Evolutionary conservation across 2,113 vertebrate genomes (phyloP), one percentile per base, ranked within the genome.

Genomic region (Euleptes europaea): DNA sequence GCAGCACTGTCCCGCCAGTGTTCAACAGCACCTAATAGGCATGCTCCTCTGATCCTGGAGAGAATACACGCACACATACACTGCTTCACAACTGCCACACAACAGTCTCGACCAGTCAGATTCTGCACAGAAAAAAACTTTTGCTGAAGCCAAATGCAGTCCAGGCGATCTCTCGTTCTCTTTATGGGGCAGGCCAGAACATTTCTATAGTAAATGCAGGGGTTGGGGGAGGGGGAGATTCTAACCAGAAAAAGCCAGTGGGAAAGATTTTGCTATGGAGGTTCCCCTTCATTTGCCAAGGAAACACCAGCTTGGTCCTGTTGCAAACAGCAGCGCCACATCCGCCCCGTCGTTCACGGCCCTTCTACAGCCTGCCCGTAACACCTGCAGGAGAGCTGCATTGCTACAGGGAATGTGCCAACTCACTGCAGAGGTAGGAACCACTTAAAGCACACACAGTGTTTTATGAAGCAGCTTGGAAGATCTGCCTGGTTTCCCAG

Each of bases 371-470:
- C 5, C 84, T 38, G 88, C 88, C 5, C 21, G 60, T 3, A 9
- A 63, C 19, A 77, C 82, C 28, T 1, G 38, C 89, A 38, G 82
- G 70, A 42, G 66, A 17, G 7, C 92, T 90, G 90, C 88, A 83
- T 33, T 66, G 84, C 90, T 89, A 49, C 90, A 71, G 86, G 73
- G 14, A 10, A 0, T 0, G 2, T 0, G 89, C 80, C 89, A 89
- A 80, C 84, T 79, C 86, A 88, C 88, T 77, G 91, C 89, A 60
- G 83, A 74, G 78, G 86, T 51, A 82, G 85, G 73, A 35, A 57
- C n/a, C 0, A 54, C 79, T 38, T 66, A 12, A 33, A 33, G 33
- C 19, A 38, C 73, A 89, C 86, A 84, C 80, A 67, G 14, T 42
- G 15, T 35, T 38, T 33, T 35, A 21, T 38, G 17, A 19, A 70